These are phyloP conservation scores for Aythya baeri DNA, from an alignment of 2,113 vertebrate genomes.

Conservation along the genomic window DNA sequence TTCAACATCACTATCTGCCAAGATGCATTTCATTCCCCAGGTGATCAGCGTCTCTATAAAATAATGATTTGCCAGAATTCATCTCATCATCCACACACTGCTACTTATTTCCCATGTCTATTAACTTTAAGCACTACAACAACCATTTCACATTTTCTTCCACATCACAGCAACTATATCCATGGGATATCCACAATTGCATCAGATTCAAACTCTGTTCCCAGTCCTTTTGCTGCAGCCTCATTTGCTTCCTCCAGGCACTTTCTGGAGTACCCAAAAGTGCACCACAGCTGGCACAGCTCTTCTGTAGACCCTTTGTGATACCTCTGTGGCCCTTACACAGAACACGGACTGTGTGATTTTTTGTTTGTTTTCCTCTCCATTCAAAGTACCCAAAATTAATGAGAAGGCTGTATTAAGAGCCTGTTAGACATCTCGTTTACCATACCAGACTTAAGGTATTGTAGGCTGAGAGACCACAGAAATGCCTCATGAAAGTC, in stretches of 20 bases:
- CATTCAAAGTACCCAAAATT: neutral
- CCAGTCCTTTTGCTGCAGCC: neutral
- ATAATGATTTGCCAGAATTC: neutral
- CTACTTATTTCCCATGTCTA: fast-evolving
- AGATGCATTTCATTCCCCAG: neutral
- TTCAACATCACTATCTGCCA: neutral
- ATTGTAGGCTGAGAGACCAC: neutral
- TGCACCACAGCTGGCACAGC: neutral
- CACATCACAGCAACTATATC: neutral
- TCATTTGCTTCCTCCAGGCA: neutral
- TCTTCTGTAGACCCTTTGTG: neutral
- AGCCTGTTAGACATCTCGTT: neutral
- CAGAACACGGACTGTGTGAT: neutral
- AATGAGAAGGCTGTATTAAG: neutral
- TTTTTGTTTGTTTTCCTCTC: neutral
- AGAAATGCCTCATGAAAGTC: neutral
- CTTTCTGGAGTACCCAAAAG: neutral
- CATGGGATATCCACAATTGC: neutral
- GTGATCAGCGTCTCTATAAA: neutral
- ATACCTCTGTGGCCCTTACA: neutral
- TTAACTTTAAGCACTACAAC: neutral
- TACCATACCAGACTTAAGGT: neutral
- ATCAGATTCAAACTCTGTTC: neutral
- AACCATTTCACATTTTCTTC: neutral
- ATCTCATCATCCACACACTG: neutral